Conservation (phyloP, 2,113 vertebrate genomes). For the Leucoraja erinaceus region DNA sequence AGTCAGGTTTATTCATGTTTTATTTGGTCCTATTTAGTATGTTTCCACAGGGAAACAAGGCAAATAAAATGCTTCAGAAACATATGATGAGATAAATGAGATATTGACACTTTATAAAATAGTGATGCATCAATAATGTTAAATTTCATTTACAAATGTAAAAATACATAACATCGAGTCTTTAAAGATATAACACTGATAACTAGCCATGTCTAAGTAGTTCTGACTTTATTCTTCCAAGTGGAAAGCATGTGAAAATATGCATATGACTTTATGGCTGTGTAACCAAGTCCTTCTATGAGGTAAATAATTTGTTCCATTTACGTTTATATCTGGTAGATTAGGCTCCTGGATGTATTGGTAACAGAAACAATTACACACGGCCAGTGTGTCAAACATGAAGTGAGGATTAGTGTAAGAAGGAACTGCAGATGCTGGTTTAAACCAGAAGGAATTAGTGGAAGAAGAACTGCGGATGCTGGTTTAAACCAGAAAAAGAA, state of each 20-base stretch:
- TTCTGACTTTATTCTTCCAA: neutral
- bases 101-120: neutral
- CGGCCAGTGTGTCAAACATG: neutral
- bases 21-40: neutral
- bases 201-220: neutral
- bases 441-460: too few species aligned
- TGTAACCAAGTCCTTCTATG: neutral
- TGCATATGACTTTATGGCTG: neutral
- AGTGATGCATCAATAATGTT: slow-evolving; percentile 11
- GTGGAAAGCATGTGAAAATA: neutral
- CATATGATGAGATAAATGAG: neutral
- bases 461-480: too few species aligned
- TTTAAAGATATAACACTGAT: neutral
- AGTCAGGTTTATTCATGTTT: slow-evolving; percentile 7
- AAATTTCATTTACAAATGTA: neutral
- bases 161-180: neutral
- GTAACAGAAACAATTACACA: neutral
- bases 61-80: neutral
- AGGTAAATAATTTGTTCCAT: neutral
- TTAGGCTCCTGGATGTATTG: neutral
- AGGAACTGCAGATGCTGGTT: too few species aligned
- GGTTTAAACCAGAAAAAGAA: too few species aligned
- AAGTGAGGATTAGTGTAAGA: neutral
- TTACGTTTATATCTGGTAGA: neutral
- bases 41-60: neutral